Percentiles rank a stretch among this genome's conserved stretches.
phyloP scores from a whole-genome alignment of 2,797 vertebrate genomes.

The Mus spretus region DNA sequence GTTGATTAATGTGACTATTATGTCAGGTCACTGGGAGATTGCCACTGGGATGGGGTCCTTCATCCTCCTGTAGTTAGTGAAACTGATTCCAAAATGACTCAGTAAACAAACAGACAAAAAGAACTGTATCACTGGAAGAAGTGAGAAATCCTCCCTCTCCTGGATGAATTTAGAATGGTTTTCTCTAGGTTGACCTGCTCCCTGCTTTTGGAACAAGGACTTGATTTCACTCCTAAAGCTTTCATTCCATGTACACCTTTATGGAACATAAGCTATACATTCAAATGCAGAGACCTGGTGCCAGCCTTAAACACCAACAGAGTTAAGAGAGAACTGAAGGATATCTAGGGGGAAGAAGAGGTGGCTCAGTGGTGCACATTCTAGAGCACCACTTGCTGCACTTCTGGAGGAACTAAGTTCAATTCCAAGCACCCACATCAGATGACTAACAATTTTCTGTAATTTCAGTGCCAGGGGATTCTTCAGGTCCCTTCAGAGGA shows the following conservation, averaged over 20 bases:
- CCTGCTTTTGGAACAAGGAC: no score
- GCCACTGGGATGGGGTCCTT: background rate
- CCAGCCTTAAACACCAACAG: background rate
- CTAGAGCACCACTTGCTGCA: background rate
- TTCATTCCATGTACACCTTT: background rate
- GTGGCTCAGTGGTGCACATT: background rate
- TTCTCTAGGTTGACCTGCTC: background rate
- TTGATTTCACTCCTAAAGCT: background rate
- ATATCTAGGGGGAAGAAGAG: background rate
- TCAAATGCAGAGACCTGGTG: background rate
- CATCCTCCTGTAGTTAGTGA: background rate
- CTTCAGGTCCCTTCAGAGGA: background rate
- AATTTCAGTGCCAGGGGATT: background rate
- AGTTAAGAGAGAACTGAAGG: background rate
- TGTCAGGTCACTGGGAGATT: background rate
- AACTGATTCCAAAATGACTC: background rate
- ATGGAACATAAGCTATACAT: background rate
- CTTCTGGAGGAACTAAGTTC: background rate
- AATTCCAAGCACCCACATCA: background rate
- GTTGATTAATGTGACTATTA: background rate
- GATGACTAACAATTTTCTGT: background rate
- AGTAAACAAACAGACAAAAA: constrained; percentile 9
- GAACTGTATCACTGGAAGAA: background rate
- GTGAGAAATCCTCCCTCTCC: constrained; percentile 2
- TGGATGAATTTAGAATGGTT: constrained; percentile 38